Percentiles rank a stretch among this genome's conserved stretches.
phyloP scores from a whole-genome alignment of 2,113 vertebrate species.

The Erpornis zantholeuca region DNA sequence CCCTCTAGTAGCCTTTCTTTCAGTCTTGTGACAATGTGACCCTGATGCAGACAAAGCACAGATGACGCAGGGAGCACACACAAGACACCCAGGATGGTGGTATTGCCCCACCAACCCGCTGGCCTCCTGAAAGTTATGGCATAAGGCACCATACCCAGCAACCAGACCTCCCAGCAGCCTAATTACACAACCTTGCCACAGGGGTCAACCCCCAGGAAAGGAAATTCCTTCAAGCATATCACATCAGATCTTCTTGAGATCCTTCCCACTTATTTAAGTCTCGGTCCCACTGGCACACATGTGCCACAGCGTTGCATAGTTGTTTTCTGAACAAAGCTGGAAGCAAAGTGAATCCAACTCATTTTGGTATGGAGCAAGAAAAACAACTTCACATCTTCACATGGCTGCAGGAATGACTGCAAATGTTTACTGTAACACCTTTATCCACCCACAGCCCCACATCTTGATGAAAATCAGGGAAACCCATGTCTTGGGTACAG shows the following conservation, averaged over 20 bases:
- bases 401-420: not conserved
- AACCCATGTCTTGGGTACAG: not conserved
- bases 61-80: not conserved
- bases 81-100: not conserved
- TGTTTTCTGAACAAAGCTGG: not conserved
- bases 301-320: not conserved
- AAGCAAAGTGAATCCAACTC: not conserved
- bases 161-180: not conserved
- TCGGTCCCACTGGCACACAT: not conserved
- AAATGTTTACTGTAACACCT: not conserved
- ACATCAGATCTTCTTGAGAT: not conserved
- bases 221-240: not conserved
- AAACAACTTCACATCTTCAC: not conserved
- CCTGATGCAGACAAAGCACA: not conserved
- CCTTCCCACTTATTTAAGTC: not conserved
- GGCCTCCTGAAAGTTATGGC: not conserved
- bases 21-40: not conserved
- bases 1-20: not conserved
- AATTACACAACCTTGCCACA: not conserved
- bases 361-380: not conserved
- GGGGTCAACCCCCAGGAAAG: not conserved
- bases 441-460: not conserved
- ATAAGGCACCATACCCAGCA: rapidly evolving
- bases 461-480: not conserved
- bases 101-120: not conserved